Base-by-base conservation (phyloP, 1,140 invertebrate species). In the Drosophila tristis region DNA sequence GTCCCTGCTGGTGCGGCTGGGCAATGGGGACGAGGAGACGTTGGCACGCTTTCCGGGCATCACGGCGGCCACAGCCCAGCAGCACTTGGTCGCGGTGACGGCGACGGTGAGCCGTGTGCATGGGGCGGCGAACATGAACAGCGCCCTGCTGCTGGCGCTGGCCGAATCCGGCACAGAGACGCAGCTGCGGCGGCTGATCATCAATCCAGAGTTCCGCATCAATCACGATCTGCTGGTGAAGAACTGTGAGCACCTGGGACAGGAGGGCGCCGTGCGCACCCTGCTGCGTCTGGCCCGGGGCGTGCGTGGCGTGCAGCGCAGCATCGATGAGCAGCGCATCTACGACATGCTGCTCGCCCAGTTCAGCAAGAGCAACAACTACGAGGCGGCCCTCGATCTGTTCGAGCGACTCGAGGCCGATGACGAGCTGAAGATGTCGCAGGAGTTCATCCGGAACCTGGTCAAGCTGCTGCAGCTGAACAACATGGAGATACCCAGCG, bases 321-420 rank as follows among this genome's bases (percentile, higher is more conserved):
- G 74, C 0, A 66, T 92, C 4, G 63, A 93, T 53, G 78, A 91
- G 68, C 68, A 86, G 65, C 59, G 79, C 15, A 81, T 94, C 16
- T 93, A 93, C 53, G 75, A 92, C 16, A 78, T 81, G 67, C 79
- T 93, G 6, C 75, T 94, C 63, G 66, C 79, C 11, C 81, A 92
- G 51, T 93, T 93, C 56, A 67, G 91, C 91, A 91, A 92, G 85
- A 65, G 49, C 15, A 92, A 92, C 56, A 89, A 94, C 70, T 91
- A 71, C 61, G 61, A 92, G 49, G 70, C 77, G 5, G 93, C 92
- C 0, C 26, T 92, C 2, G 67, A 82, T 44, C 76, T 93, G 9
- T 92, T 78, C 44, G 79, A 92, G 9, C 66, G 87, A 20, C 86
- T 94, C 59, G 64, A 92, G 26, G 77, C 74, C 7, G 91, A 92